Base-by-base conservation (phyloP, 2,888 invertebrate species). In the Stratiomys singularior region DNA sequence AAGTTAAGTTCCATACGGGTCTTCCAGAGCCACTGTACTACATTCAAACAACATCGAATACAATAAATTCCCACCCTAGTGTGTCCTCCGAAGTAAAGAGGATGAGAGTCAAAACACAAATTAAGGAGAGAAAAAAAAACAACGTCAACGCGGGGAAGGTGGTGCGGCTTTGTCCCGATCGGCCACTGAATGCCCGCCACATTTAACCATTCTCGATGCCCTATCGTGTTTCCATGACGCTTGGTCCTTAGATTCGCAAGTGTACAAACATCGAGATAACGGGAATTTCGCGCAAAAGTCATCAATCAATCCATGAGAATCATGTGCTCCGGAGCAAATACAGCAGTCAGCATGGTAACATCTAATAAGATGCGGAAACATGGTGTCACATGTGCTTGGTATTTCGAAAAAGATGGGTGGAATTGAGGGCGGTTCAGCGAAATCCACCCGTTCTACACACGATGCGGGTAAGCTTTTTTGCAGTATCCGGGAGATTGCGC, bases 211-310 rank as follows among this genome's bases (percentile, higher is more conserved):
- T 52, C 52, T 37, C 52, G 7, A 18, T 18, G 18, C 15, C 15
- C 52, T 52, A 52, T 52, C 37, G 9, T 37, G 37, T 37, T 37
- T 9, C 52, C 15, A 18, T 13, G 52, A 18, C 18, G 52, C 37
- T 37, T 37, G 52, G 52, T 52, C 52, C 52, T 52, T 52, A 52
- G 52, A 52, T 15, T 52, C 52, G 52, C 37, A 37, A 37, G 18
- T 52, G 52, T 52, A 18, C 52, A 67, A 13, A 37, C 44, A 67
- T 44, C 67, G 44, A 67, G 67, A 67, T 67, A 67, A 30, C 67
- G 44, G 18, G 23, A 67, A 67, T 44, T 67, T 67, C 67, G 37
- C 46, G 67, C 67, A 67, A 67, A 67, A 44, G 44, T 67, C 67
- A 67, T 67, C 67, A 67, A 67, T 67, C 67, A 67, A 27, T 21